Evolutionary conservation across 2,888 invertebrate genomes (phyloP).

Genomic region (Hecatera dysodea): DNA sequence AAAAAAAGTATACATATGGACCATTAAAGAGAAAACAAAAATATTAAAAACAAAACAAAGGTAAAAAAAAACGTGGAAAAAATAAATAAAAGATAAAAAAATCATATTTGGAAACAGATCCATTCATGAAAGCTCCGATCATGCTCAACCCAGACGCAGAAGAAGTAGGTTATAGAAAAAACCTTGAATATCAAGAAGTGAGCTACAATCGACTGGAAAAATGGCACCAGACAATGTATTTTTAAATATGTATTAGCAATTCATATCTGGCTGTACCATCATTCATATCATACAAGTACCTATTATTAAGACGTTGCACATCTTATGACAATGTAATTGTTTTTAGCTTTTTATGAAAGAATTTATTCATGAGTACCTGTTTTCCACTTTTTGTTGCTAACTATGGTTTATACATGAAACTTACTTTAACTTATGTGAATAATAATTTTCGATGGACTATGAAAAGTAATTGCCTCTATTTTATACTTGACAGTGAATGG

Average conservation of each 20-base stretch:
- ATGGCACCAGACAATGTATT: background rate
- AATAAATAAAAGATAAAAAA: no score
- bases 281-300: constrained; percentile 28
- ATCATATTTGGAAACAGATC: no score
- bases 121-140: no score
- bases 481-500: background rate
- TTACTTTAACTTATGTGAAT: constrained; percentile 20
- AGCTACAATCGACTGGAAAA: background rate
- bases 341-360: constrained; percentile 33
- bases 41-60: no score
- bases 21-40: no score
- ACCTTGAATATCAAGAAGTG: background rate
- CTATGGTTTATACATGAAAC: constrained; percentile 45
- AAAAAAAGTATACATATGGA: background rate
- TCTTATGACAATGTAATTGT: constrained; percentile 48
- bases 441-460: constrained; percentile 35
- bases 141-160: no score
- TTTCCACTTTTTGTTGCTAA: constrained; percentile 39
- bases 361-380: constrained; percentile 47
- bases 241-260: constrained; percentile 6
- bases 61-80: no score
- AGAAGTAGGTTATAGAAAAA: background rate
- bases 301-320: constrained; percentile 50
- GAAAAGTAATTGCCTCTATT: constrained; percentile 23
- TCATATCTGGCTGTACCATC: constrained; percentile 17